Percentiles rank a stretch among this genome's conserved stretches.
phyloP scores from a whole-genome alignment of 2,797 vertebrate species.

The Salarias fasciatus region DNA sequence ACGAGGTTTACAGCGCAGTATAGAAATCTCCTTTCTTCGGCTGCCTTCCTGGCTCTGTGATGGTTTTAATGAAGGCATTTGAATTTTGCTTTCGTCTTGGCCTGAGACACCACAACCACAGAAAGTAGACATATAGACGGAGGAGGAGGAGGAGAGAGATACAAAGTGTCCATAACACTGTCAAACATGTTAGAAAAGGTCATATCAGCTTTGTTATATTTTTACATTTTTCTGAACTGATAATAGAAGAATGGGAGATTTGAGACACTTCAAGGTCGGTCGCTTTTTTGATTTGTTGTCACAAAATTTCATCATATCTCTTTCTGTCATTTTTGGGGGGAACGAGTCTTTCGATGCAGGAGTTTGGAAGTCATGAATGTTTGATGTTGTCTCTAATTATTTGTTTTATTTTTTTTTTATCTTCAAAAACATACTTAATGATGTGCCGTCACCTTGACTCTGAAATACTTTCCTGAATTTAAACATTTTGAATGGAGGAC shows the following conservation, averaged over 20 bases:
- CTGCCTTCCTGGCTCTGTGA: slow-evolving; percentile 42
- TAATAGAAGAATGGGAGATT: slow-evolving; percentile 29
- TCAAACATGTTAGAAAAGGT: slow-evolving; percentile 49
- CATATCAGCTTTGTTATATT: slow-evolving; percentile 46
- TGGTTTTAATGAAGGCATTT: slow-evolving; percentile 79
- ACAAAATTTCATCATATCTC: not conserved
- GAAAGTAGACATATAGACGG: slow-evolving; percentile 29
- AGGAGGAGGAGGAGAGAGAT: slow-evolving; percentile 13
- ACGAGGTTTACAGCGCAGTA: slow-evolving; percentile 23
- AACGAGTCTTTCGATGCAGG: not conserved
- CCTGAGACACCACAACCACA: slow-evolving; percentile 37
- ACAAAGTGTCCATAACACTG: slow-evolving; percentile 32
- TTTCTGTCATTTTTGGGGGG: too few relatives aligned
- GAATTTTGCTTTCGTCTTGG: slow-evolving; percentile 68
- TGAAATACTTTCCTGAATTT: too few relatives aligned
- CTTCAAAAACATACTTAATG: too few relatives aligned
- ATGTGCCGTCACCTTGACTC: too few relatives aligned
- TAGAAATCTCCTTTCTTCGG: slow-evolving; percentile 43
- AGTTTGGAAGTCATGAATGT: too few relatives aligned
- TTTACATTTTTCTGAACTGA: slow-evolving; percentile 33
- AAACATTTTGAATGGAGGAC: too few relatives aligned
- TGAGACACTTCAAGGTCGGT: slow-evolving; percentile 5
- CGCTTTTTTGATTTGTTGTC: not conserved
- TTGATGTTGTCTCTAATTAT: too few relatives aligned
- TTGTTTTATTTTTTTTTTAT: too few relatives aligned